These are phyloP conservation scores for Ichneumon xanthorius DNA, from an alignment of 2,888 invertebrate species.

Conservation along the genomic window DNA sequence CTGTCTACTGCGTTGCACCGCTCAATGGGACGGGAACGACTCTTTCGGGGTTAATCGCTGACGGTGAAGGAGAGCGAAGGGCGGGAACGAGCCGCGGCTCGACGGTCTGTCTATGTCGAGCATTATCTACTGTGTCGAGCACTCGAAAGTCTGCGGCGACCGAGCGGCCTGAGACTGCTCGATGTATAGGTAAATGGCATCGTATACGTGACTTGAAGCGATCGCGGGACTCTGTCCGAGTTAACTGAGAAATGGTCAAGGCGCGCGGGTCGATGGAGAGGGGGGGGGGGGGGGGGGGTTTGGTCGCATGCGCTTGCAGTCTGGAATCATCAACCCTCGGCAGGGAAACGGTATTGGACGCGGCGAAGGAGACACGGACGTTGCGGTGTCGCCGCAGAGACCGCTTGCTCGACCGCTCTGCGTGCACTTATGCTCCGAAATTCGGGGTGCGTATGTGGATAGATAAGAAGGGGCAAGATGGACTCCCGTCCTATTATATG, in stretches of 20 bases:
- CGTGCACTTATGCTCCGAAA: conserved; percentile 10
- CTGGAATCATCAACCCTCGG: background rate
- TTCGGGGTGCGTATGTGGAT: background rate
- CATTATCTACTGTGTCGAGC: conserved; percentile 14
- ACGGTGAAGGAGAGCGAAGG: conserved; percentile 33
- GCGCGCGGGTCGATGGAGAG: background rate
- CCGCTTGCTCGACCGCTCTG: background rate
- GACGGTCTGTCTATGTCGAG: conserved; percentile 26
- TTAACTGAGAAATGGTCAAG: conserved; percentile 18
- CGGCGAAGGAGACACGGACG: background rate
- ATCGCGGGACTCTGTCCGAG: conserved; percentile 20
- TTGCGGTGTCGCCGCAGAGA: background rate
- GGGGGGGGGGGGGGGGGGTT: too few species aligned
- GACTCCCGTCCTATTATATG: too few species aligned
- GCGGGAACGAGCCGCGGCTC: background rate
- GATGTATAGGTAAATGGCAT: background rate
- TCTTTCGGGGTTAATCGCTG: conserved; percentile 63
- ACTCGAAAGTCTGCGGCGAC: background rate
- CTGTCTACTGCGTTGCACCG: conserved; percentile 50
- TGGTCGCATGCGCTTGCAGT: background rate
- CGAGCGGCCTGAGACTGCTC: background rate
- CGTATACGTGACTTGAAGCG: conserved; percentile 13
- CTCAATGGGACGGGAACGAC: conserved; percentile 52
- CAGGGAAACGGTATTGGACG: background rate
- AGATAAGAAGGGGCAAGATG: too few species aligned